phyloP scores from a whole-genome alignment of 2,113 vertebrate genomes.

The Tachysurus fulvidraco region DNA sequence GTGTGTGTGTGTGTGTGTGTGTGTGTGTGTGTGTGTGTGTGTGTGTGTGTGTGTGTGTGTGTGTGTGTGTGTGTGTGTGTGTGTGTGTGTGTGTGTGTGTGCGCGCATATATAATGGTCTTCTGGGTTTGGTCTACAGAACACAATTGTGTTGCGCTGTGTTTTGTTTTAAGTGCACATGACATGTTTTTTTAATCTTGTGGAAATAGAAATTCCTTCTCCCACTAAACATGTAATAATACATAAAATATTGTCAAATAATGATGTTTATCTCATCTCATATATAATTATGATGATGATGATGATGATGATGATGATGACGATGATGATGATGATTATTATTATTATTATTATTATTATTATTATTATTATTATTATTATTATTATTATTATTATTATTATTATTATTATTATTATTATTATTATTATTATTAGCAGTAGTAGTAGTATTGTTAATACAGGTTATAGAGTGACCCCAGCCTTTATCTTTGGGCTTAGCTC shows the following conservation, averaged over 20 bases:
- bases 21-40: conserved; percentile 30
- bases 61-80: conserved; percentile 28
- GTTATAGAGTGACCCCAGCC: background rate
- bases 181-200: background rate
- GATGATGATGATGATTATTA: too few species aligned
- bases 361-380: too few species aligned
- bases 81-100: conserved; percentile 12
- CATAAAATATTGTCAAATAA: background rate
- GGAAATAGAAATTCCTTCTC: background rate
- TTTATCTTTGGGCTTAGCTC: conserved; percentile 11
- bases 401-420: background rate
- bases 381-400: conserved; percentile 7
- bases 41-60: conserved; percentile 37
- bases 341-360: too few species aligned
- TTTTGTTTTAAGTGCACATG: background rate
- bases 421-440: background rate
- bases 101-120: background rate
- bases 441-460: background rate
- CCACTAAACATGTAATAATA: background rate
- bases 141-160: background rate
- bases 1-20: conserved; percentile 10
- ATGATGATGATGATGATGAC: too few species aligned
- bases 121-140: conserved; percentile 10
- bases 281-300: too few species aligned
- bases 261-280: background rate